Conservation (phyloP, 2,797 vertebrate species). For the Pelochelys cantorii region DNA sequence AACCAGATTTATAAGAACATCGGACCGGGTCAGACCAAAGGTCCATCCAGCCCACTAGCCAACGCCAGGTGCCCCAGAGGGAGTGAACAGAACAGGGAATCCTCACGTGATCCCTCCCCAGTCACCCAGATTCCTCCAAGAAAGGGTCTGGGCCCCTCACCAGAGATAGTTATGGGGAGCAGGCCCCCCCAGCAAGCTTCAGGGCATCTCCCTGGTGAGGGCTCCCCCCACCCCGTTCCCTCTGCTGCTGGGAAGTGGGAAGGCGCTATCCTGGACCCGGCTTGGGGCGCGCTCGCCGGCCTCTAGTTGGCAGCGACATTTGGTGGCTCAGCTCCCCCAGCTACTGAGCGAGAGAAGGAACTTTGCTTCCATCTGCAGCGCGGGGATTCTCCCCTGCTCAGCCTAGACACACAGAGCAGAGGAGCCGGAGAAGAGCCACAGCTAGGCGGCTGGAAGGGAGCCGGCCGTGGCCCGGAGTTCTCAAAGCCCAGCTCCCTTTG, state of each 20-base stretch:
- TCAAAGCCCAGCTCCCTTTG: too few species aligned
- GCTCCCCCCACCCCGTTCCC: neutral
- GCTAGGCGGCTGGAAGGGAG: neutral
- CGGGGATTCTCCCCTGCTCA: neutral
- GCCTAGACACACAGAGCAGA: neutral
- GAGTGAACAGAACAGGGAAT: too few species aligned
- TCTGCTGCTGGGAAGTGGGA: accelerated
- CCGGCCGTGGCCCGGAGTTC: neutral
- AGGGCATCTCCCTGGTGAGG: neutral
- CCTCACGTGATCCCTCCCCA: too few species aligned
- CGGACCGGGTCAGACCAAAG: too few species aligned
- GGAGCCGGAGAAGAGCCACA: neutral
- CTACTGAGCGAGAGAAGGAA: neutral
- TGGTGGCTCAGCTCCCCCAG: neutral
- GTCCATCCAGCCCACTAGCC: too few species aligned
- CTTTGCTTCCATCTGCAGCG: neutral
- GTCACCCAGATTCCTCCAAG: neutral
- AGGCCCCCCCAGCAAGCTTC: neutral
- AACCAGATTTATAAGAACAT: neutral
- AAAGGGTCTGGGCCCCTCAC: neutral
- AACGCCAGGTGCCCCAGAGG: too few species aligned
- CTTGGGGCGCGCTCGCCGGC: accelerated
- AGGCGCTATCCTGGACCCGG: accelerated
- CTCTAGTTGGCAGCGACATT: neutral
- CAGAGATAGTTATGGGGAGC: neutral